Conservation (phyloP, 2,888 invertebrate species). For the Tolmerus cingulatus region DNA sequence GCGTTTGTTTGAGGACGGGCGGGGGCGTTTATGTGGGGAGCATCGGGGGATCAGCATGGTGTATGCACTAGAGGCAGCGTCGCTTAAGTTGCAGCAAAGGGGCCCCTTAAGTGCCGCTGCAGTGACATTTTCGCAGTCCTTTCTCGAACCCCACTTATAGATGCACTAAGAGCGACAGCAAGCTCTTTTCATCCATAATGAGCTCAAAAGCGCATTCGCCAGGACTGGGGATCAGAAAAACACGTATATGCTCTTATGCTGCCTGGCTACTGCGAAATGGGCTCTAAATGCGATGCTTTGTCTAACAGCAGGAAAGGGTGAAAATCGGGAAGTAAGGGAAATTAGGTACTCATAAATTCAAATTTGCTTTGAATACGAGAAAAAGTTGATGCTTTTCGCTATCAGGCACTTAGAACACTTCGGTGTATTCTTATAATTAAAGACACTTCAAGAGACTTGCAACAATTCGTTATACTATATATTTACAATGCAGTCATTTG, state of each 20-base stretch:
- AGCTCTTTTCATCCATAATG: not conserved
- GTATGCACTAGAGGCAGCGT: not conserved
- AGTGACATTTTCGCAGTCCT: conserved; percentile 22
- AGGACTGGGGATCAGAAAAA: not conserved
- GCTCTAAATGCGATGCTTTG: not conserved
- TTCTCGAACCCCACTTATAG: conserved; percentile 37
- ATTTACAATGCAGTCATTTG: too few relatives aligned
- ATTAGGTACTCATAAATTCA: not conserved
- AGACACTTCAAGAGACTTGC: too few relatives aligned
- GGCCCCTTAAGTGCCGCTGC: conserved; percentile 5
- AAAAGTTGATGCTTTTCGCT: too few relatives aligned
- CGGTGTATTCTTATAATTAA: not conserved
- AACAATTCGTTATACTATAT: too few relatives aligned
- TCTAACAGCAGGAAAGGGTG: not conserved
- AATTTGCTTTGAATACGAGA: not conserved
- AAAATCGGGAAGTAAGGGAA: not conserved
- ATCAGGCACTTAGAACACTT: not conserved
- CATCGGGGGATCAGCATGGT: not conserved
- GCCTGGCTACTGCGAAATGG: not conserved
- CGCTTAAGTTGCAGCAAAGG: not conserved
- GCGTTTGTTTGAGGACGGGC: conserved; percentile 13
- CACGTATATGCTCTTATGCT: not conserved
- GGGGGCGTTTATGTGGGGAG: not conserved
- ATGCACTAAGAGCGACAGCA: not conserved
- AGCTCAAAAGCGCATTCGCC: not conserved